Evolutionary conservation across 2,888 invertebrate genomes (phyloP).

Genomic region (Megastigmus dorsalis): DNA sequence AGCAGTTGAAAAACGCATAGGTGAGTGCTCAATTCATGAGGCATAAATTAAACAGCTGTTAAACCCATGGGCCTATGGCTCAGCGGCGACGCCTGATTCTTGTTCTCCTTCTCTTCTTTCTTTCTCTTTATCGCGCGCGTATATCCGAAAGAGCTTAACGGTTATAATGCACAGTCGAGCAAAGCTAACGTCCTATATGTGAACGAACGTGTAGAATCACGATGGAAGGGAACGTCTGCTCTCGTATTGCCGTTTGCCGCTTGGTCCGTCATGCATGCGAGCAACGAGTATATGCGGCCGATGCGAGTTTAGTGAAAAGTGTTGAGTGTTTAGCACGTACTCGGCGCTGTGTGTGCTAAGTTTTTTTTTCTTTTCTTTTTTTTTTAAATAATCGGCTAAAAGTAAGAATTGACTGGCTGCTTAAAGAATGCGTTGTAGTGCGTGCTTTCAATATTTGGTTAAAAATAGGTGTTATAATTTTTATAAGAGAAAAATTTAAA

Average conservation of each 20-base stretch:
- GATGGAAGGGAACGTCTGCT: slow-evolving; percentile 55
- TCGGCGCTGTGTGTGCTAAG: slow-evolving; percentile 42
- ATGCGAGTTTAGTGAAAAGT: slow-evolving; percentile 63
- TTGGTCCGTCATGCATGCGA: slow-evolving; percentile 67
- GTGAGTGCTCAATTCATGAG: slow-evolving; percentile 11
- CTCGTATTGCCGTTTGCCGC: slow-evolving; percentile 54
- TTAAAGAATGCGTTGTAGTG: too few species aligned
- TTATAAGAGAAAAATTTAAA: too few species aligned
- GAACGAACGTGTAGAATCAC: slow-evolving; percentile 62
- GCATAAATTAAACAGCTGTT: slow-evolving; percentile 58
- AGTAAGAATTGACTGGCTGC: too few species aligned
- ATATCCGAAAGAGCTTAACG: background rate
- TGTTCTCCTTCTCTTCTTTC: too few species aligned
- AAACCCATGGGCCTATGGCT: slow-evolving; percentile 43
- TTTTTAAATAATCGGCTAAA: too few species aligned
- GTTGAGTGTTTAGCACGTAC: slow-evolving; percentile 56
- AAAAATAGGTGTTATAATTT: too few species aligned
- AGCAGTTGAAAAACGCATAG: slow-evolving; percentile 29
- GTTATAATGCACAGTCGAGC: background rate
- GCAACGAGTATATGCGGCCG: slow-evolving; percentile 12
- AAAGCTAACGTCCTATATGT: slow-evolving; percentile 72
- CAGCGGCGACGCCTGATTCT: too few species aligned
- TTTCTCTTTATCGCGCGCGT: slow-evolving; percentile 27
- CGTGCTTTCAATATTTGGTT: too few species aligned
- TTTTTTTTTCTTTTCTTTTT: too few species aligned